Percentiles rank a stretch among this genome's conserved stretches.
These are phyloP conservation scores for Reinhardtius hippoglossoides DNA, from an alignment of 2,113 vertebrate species.

Conservation along the genomic window DNA sequence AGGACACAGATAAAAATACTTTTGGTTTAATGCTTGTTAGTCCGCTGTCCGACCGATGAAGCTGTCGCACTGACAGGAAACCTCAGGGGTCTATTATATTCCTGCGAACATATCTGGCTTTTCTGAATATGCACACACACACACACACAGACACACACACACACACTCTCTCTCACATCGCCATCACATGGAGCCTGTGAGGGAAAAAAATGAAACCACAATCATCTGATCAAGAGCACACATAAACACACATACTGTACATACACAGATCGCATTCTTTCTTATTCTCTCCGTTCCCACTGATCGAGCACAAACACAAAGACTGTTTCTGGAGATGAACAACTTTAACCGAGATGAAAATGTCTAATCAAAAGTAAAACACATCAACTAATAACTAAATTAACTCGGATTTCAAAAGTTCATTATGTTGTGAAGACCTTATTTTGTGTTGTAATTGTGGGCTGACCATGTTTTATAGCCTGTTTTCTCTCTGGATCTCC, in stretches of 20 bases:
- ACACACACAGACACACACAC: slow-evolving; percentile 22
- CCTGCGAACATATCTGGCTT: background rate
- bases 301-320: too few species aligned
- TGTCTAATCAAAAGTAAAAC: background rate
- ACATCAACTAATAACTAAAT: background rate
- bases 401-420: background rate
- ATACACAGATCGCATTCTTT: slow-evolving; percentile 39
- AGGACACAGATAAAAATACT: slow-evolving; percentile 3
- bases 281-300: background rate
- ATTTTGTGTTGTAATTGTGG: background rate
- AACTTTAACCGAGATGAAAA: background rate
- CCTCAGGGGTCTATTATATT: slow-evolving; percentile 12
- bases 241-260: slow-evolving; percentile 27
- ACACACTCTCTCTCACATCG: slow-evolving; percentile 26
- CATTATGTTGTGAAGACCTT: background rate
- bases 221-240: slow-evolving; percentile 68
- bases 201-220: slow-evolving; percentile 38
- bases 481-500: background rate
- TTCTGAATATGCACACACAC: background rate
- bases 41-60: slow-evolving; percentile 4
- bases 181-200: slow-evolving; percentile 65
- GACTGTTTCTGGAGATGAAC: background rate
- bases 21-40: slow-evolving; percentile 1
- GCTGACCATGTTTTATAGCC: background rate
- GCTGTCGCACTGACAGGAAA: background rate